These are phyloP conservation scores for Vannuccia rotundouncinata DNA, from an alignment of 2,888 invertebrate species.

Conservation along the genomic window DNA sequence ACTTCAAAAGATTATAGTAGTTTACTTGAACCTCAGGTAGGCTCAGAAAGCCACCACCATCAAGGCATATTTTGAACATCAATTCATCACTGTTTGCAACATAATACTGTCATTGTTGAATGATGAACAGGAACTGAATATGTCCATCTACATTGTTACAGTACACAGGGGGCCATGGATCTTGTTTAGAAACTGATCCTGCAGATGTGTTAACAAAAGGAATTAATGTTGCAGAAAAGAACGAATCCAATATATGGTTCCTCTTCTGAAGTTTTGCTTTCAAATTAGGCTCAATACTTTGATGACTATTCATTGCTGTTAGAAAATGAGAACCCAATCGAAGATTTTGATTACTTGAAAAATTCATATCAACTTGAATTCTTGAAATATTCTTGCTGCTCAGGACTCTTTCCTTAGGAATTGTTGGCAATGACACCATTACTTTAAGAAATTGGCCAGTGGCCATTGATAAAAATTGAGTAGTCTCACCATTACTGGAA, in stretches of 20 bases:
- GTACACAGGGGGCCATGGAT: neutral
- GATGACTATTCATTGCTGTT: neutral
- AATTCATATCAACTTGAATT: slow-evolving; percentile 27
- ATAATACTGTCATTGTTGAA: slow-evolving; percentile 26
- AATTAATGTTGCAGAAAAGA: neutral
- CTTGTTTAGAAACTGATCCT: neutral
- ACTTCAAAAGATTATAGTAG: neutral
- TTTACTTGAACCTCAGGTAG: slow-evolving; percentile 20
- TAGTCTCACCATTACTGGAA: neutral
- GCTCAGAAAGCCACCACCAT: slow-evolving; percentile 34
- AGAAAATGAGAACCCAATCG: slow-evolving; percentile 11
- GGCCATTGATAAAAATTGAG: neutral
- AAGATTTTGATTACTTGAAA: slow-evolving; percentile 5
- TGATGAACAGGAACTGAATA: slow-evolving; percentile 23
- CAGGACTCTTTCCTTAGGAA: neutral
- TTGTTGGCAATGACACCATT: neutral
- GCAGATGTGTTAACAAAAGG: neutral
- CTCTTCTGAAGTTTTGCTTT: neutral
- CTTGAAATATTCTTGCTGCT: neutral
- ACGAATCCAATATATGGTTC: neutral
- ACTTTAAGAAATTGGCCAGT: neutral
- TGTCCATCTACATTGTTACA: neutral
- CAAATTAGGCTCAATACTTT: neutral
- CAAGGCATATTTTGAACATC: slow-evolving; percentile 34
- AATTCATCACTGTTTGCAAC: slow-evolving; percentile 10